phyloP scores from a whole-genome alignment of 2,888 invertebrate genomes.

The Chaetogeoica ovagalla region DNA sequence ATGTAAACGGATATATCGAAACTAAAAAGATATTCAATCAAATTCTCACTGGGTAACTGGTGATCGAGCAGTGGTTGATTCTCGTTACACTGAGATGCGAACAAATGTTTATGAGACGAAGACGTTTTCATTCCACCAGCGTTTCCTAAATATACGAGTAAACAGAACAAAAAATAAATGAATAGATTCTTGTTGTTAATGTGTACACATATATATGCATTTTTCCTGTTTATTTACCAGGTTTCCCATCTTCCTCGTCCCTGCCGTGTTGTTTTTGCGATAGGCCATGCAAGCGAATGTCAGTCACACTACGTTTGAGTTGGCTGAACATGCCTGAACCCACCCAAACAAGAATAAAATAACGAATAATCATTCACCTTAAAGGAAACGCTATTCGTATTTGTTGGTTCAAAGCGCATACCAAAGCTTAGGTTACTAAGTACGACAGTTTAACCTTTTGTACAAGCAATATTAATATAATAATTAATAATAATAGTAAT shows the following conservation, averaged over 20 bases:
- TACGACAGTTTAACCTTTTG: background rate
- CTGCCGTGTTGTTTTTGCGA: constrained; percentile 52
- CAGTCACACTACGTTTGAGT: constrained; percentile 86
- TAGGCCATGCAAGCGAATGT: constrained; percentile 68
- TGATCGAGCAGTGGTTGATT: constrained; percentile 58
- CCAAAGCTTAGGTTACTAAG: constrained; percentile 33
- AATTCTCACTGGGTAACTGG: constrained; percentile 57
- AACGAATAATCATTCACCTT: constrained; percentile 34
- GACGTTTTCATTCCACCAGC: constrained; percentile 37
- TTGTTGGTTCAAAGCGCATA: constrained; percentile 36
- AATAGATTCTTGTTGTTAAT: too few species aligned
- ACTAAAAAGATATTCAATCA: background rate
- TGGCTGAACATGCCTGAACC: constrained; percentile 81
- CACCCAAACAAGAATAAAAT: constrained; percentile 46
- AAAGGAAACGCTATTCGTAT: constrained; percentile 29
- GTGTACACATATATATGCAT: background rate
- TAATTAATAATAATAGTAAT: too few species aligned
- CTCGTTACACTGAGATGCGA: constrained; percentile 56
- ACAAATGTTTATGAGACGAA: constrained; percentile 41
- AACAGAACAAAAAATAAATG: background rate
- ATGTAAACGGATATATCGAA: background rate
- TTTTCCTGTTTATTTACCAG: constrained; percentile 43
- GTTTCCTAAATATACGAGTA: constrained; percentile 6
- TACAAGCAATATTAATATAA: constrained; percentile 30
- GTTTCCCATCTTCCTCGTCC: constrained; percentile 55